These are phyloP conservation scores for Osmerus mordax DNA, from an alignment of 2,113 vertebrate species.

Conservation along the genomic window DNA sequence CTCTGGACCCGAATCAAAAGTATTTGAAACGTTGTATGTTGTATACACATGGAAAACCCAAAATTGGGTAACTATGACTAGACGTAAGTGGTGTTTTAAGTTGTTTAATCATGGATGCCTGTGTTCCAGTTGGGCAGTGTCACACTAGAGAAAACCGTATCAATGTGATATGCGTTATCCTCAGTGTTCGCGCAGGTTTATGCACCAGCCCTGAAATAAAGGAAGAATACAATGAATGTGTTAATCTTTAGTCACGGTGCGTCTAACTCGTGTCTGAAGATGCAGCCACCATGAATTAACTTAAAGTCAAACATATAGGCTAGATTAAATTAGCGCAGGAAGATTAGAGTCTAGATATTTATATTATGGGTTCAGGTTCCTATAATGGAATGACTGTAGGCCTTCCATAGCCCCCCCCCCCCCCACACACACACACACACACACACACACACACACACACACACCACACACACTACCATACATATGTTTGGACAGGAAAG, in stretches of 20 bases:
- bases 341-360: slow-evolving; percentile 15
- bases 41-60: no score
- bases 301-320: slow-evolving; percentile 23
- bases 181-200: neutral
- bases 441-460: neutral
- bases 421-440: neutral
- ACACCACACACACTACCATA: slow-evolving; percentile 6
- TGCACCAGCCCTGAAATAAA: neutral
- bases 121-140: no score
- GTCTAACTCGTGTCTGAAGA: slow-evolving; percentile 12
- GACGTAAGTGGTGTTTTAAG: no score
- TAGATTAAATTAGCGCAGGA: slow-evolving; percentile 21
- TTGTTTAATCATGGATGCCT: no score
- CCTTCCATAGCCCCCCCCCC: no score
- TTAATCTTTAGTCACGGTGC: slow-evolving; percentile 56
- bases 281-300: slow-evolving; percentile 27
- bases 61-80: no score
- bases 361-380: slow-evolving; percentile 6
- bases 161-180: neutral
- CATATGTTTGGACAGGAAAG: slow-evolving; percentile 13
- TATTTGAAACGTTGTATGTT: neutral
- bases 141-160: neutral
- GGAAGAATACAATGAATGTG: slow-evolving; percentile 7
- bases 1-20: slow-evolving; percentile 14
- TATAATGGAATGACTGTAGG: no score